phyloP scores from a whole-genome alignment of 2,888 invertebrate species.

The Macroteleia sp. region DNA sequence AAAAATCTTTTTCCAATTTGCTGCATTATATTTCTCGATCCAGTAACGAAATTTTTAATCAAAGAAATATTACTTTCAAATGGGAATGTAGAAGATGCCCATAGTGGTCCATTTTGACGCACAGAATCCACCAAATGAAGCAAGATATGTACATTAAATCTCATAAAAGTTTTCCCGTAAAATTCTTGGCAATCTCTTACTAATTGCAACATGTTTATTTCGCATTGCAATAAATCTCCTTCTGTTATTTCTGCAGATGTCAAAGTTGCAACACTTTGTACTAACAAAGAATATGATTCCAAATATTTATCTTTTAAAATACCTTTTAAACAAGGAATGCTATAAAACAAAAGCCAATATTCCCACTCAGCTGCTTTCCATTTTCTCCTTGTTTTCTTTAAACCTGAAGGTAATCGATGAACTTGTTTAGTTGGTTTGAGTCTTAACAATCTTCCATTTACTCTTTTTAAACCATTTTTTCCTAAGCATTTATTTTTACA shows the following conservation, averaged over 20 bases:
- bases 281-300: conserved; percentile 16
- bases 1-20: conserved; percentile 22
- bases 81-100: conserved; percentile 55
- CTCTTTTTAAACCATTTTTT: too few relatives aligned
- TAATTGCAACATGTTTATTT: conserved; percentile 43
- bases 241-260: conserved; percentile 33
- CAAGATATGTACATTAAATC: conserved; percentile 57
- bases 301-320: conserved; percentile 2
- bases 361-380: conserved; percentile 18
- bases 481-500: too few relatives aligned
- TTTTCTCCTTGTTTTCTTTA: too few relatives aligned
- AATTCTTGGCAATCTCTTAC: conserved; percentile 44
- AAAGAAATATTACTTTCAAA: conserved; percentile 46
- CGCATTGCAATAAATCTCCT: conserved; percentile 48
- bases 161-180: conserved; percentile 50
- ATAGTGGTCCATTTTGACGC: conserved; percentile 50
- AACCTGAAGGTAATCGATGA: too few relatives aligned
- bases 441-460: too few relatives aligned
- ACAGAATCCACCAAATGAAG: conserved; percentile 47
- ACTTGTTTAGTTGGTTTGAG: too few relatives aligned
- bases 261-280: conserved; percentile 24
- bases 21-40: conserved; percentile 23
- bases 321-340: conserved; percentile 9
- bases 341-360: background rate
- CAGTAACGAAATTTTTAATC: conserved; percentile 31